These are phyloP conservation scores for Cryptops parisi DNA, from an alignment of 2,888 invertebrate genomes.

Conservation along the genomic window DNA sequence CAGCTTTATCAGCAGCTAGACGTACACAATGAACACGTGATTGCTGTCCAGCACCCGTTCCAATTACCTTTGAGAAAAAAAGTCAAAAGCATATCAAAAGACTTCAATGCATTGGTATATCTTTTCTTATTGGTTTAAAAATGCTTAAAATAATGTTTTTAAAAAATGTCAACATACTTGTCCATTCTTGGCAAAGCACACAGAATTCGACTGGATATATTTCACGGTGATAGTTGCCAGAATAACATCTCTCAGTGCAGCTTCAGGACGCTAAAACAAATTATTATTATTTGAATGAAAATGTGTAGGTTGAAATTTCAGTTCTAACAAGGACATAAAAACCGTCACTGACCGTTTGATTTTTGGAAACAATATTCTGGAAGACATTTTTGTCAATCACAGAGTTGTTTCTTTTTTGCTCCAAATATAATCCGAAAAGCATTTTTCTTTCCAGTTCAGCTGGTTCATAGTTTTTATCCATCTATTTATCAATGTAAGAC, in stretches of 20 bases:
- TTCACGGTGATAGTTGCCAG: slow-evolving; percentile 94
- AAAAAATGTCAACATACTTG: slow-evolving; percentile 29
- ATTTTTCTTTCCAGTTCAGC: slow-evolving; percentile 62
- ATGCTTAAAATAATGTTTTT: no score
- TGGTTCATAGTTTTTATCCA: slow-evolving; percentile 75
- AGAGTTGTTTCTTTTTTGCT: slow-evolving; percentile 80
- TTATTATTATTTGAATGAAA: background rate
- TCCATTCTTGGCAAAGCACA: slow-evolving; percentile 88
- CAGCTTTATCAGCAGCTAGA: slow-evolving; percentile 91
- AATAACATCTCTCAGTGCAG: slow-evolving; percentile 72
- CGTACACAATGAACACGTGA: slow-evolving; percentile 96
- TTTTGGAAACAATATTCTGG: slow-evolving; percentile 58
- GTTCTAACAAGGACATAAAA: background rate
- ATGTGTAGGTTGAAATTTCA: background rate
- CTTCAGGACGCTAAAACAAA: slow-evolving; percentile 45
- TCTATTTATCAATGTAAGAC: no score
- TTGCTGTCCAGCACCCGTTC: slow-evolving; percentile 98
- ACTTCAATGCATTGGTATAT: background rate
- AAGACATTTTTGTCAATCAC: slow-evolving; percentile 62
- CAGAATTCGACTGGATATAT: slow-evolving; percentile 97
- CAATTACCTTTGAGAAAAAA: slow-evolving; percentile 53
- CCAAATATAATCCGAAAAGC: slow-evolving; percentile 67
- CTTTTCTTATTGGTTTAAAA: background rate
- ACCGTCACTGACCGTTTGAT: slow-evolving; percentile 38
- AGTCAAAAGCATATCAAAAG: background rate